A percentile compares a stretch with the other conserved stretches of the same genome.
phyloP scores from a whole-genome alignment of 1,140 invertebrate species.

The Dryas iulia region DNA sequence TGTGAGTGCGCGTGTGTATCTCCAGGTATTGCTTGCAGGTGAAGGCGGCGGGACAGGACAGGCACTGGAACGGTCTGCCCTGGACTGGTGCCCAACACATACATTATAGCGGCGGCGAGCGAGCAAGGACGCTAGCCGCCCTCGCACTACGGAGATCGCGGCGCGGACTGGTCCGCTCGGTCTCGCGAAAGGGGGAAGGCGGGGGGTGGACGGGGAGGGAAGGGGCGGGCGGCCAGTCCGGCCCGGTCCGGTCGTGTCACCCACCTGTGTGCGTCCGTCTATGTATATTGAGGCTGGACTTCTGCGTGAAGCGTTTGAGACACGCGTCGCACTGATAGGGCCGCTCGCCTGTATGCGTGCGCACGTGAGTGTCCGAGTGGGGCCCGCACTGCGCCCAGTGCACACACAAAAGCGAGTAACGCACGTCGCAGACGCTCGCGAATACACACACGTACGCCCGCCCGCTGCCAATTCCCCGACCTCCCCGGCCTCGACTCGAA shows the following conservation, averaged over 20 bases:
- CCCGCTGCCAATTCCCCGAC: conserved; percentile 52
- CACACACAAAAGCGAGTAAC: conserved; percentile 80
- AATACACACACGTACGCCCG: too few species aligned
- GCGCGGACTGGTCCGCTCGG: conserved; percentile 74
- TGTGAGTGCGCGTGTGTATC: conserved; percentile 81
- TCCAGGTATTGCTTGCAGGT: conserved; percentile 87
- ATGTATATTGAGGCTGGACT: conserved; percentile 87
- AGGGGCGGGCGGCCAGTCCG: conserved; percentile 72
- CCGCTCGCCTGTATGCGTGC: conserved; percentile 87
- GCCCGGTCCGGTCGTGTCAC: conserved; percentile 60
- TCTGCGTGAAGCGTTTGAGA: conserved; percentile 85
- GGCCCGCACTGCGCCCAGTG: conserved; percentile 82
- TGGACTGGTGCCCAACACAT: conserved; percentile 80
- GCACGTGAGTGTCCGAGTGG: conserved; percentile 87
- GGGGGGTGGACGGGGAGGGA: conserved; percentile 51
- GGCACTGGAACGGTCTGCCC: conserved; percentile 86
- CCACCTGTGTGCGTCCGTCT: conserved; percentile 87
- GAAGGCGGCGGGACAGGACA: conserved; percentile 86
- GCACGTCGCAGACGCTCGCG: conserved; percentile 70
- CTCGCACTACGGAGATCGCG: conserved; percentile 70
- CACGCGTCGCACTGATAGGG: conserved; percentile 86
- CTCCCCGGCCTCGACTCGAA: conserved; percentile 30
- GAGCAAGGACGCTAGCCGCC: conserved; percentile 65
- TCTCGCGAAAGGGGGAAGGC: conserved; percentile 53
- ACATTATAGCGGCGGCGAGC: conserved; percentile 75